Base-by-base conservation (phyloP, 2,888 invertebrate species). In the Exocentrus adspersus region DNA sequence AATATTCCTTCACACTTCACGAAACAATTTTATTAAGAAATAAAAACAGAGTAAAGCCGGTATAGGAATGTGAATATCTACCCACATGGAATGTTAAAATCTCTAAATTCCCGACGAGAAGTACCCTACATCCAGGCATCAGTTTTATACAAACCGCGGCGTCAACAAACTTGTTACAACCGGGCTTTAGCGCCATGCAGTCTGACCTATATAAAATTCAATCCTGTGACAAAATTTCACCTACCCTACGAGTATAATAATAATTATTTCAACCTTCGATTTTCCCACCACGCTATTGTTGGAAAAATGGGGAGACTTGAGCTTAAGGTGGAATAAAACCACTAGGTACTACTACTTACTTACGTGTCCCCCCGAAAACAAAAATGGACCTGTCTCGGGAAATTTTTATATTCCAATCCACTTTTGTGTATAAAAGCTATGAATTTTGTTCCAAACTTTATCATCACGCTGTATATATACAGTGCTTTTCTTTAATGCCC, bases 11-110 rank as follows among this genome's bases (percentile, higher is more conserved):
- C 37, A 37, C 37, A 37, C 37, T 12, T 37, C 37, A n/a, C 37
- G 37, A 37, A 37, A 37, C 37, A 37, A 37, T 37, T 37, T 37
- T 37, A 37, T 37, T 37, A 37, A 37, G 37, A 37, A 37, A 37
- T 37, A 37, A 37, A 37, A 37, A 37, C 37, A 37, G 12, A 37
- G 37, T 4, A 37, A 37, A 37, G 37, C 37, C 12, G 12, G 37
- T 37, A 37, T 37, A 37, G n/a, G n/a, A 37, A 37, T 37, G 37
- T 37, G 12, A 37, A 37, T 37, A 37, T 37, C 37, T 37, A 37
- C 37, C 37, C 12, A 37, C 37, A 37, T 5, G 37, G 37, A 37
- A 37, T 37, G 10, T n/a, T 12, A 12, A 37, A 37, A 12, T 12
- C 12, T 37, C 12, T 37, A 37, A 37, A 37, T 12, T 5, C 24